Base-by-base conservation (phyloP, 2,888 invertebrate genomes). In the Spialia ferax region DNA sequence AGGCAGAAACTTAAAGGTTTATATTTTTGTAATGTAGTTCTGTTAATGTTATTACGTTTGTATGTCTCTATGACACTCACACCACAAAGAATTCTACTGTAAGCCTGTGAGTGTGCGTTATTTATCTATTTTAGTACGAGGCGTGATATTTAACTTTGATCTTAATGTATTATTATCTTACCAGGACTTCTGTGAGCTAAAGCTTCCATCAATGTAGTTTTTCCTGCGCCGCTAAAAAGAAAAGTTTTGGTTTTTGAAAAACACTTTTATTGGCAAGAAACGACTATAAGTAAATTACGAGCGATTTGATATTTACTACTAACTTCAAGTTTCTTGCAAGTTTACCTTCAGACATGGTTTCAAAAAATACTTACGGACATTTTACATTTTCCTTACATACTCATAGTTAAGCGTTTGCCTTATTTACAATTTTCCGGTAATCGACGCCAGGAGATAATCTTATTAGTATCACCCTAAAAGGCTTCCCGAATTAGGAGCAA, bases 121-220 rank as follows among this genome's bases (percentile, higher is more conserved):
- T n/a, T 1, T 42, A n/a, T 42, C 8, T 3, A 38, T 0, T 38
- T 4, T 38, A 38, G 2, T 7, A 38, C 6, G 8, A 2, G 8
- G 6, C 6, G 4, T 45, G 13, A 13, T 35, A 13, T 35, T 35
- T n/a, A 2, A 13, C 13, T 35, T 11, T 2, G 11, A 5, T 26
- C 1, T 5, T 5, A 38, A 38, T 38, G 4, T 38, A 15, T 3
- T 3, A n/a, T 38, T 4, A 23, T 50, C 89, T 94, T 91, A 97
- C 97, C 95, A 82, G 96, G 94, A 78, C 95, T 96, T 81, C 98
- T 94, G 83, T 96, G 95, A 13, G 97, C 98, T 69, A 99, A 87
- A 20, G 97, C 96, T 63, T 96, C 95, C 97, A 98, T 97, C 59
- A 98, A 88, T 0, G 98, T 98, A 70, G 97, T 98, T 91, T 98